Conservation (phyloP, 2,888 invertebrate genomes). For the Achlya flavicornis region DNA sequence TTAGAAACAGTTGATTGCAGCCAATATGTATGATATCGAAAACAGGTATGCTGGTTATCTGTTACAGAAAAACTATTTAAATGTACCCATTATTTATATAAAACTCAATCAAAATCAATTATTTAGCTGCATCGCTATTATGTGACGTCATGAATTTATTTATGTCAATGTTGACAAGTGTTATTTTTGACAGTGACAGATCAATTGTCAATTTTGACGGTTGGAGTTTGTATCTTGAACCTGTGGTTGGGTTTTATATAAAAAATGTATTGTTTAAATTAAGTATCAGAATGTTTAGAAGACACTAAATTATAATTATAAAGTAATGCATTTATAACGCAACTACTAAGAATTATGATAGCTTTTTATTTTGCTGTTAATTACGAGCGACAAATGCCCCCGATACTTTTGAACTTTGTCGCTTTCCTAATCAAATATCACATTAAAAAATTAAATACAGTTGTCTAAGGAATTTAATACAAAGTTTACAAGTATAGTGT, state of each 20-base stretch:
- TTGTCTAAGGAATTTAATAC: not conserved
- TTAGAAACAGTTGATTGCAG: conserved; percentile 31
- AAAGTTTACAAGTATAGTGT: not conserved
- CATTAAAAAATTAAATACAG: not conserved
- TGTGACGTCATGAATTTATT: not conserved
- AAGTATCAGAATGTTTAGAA: conserved; percentile 40
- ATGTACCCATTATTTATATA: not conserved
- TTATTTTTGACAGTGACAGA: not conserved
- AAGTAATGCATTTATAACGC: conserved; percentile 76
- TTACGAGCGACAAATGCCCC: conserved; percentile 3
- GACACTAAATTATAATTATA: conserved; percentile 54
- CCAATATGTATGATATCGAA: conserved; percentile 72
- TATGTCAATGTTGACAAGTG: not conserved
- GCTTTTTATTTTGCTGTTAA: conserved; percentile 30
- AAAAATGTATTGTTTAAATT: conserved; percentile 6
- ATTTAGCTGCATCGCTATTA: not conserved
- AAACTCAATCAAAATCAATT: not conserved
- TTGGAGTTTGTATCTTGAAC: not conserved
- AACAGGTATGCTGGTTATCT: conserved; percentile 37
- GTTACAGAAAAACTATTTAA: conserved; percentile 30
- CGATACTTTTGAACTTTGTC: not conserved
- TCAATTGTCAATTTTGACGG: not conserved
- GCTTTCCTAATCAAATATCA: not conserved
- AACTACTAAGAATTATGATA: conserved; percentile 45
- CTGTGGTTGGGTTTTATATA: not conserved